Evolutionary conservation across 2,113 vertebrate species (phyloP).

Genomic region (Ptyas mucosa): DNA sequence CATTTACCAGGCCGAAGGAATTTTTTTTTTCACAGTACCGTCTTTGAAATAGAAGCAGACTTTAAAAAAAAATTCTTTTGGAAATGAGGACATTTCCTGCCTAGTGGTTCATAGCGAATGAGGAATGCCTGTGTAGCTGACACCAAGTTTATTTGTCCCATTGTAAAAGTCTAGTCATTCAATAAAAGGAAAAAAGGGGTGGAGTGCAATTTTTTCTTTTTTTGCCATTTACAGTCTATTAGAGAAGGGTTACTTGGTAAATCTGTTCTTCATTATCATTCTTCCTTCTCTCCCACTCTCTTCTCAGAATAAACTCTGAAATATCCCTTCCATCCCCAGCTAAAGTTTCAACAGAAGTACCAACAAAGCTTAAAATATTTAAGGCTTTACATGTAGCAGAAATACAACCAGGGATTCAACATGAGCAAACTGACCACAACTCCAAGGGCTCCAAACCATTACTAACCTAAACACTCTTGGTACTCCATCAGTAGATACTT

Average conservation of each 20-base stretch:
- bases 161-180: constrained; percentile 21
- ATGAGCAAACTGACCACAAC: constrained; percentile 35
- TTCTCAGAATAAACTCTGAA: constrained; percentile 25
- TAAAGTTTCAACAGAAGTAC: constrained; percentile 21
- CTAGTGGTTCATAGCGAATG: background rate
- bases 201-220: background rate
- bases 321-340: background rate
- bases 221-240: constrained; percentile 28
- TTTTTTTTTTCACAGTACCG: background rate
- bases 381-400: background rate
- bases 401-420: constrained; percentile 29
- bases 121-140: background rate
- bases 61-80: constrained; percentile 17
- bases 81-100: constrained; percentile 41
- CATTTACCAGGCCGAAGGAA: background rate
- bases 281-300: background rate
- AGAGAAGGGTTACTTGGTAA: constrained; percentile 37
- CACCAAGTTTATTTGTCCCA: constrained; percentile 4
- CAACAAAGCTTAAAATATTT: fast-evolving
- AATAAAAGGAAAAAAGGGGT: constrained; percentile 14
- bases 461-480: constrained; percentile 55
- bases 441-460: constrained; percentile 59
- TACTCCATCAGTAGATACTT: constrained; percentile 54
- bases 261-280: constrained; percentile 44
- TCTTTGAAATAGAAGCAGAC: constrained; percentile 35